Conservation (phyloP, 2,888 invertebrate species). For the Poecilus cupreus region DNA sequence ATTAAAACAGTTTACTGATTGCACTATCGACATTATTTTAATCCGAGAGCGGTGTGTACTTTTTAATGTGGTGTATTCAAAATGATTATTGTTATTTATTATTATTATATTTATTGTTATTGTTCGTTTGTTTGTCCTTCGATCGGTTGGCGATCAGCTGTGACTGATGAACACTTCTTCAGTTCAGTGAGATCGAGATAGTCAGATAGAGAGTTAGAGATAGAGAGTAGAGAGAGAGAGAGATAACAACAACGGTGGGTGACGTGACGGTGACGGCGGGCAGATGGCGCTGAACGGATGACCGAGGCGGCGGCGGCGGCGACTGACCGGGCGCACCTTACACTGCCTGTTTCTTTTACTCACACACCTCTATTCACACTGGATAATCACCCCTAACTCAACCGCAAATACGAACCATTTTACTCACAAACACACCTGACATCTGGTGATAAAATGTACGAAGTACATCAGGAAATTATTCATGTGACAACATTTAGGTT, state of each 20-base stretch:
- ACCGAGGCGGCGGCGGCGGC: slow-evolving; percentile 12
- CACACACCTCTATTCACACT: slow-evolving; percentile 14
- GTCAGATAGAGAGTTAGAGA: neutral
- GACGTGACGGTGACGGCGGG: slow-evolving; percentile 7
- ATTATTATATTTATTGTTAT: slow-evolving; percentile 52
- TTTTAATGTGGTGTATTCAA: slow-evolving; percentile 55
- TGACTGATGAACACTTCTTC: slow-evolving; percentile 18
- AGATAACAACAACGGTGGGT: slow-evolving; percentile 40
- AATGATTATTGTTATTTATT: slow-evolving; percentile 56
- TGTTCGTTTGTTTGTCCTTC: slow-evolving; percentile 41
- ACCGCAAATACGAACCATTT: neutral
- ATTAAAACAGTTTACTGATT: slow-evolving; percentile 55
- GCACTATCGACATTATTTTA: slow-evolving; percentile 57
- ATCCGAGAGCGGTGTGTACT: slow-evolving; percentile 53
- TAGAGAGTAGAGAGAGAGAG: neutral
- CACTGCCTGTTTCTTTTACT: slow-evolving; percentile 1
- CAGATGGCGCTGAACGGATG: neutral
- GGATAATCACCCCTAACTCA: neutral
- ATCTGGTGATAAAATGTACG: neutral
- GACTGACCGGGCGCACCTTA: slow-evolving; percentile 6
- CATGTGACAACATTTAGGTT: no score
- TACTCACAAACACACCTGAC: neutral
- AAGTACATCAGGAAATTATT: no score
- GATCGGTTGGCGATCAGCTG: neutral
- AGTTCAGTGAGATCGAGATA: neutral